These are phyloP conservation scores for Terebella lapidaria DNA, from an alignment of 2,888 invertebrate genomes.

Conservation along the genomic window DNA sequence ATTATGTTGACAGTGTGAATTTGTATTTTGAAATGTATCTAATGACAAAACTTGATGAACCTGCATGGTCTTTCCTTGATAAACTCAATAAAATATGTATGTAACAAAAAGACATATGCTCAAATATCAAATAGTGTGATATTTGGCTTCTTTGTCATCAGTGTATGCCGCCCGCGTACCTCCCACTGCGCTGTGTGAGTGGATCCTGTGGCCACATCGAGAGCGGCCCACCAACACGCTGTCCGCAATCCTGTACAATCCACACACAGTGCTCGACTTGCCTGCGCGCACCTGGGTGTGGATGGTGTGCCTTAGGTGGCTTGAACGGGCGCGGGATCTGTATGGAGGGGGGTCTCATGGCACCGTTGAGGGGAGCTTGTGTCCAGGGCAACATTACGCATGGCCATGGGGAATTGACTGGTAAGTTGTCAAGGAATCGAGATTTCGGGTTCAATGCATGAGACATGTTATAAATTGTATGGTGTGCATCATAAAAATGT, in stretches of 20 bases:
- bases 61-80: too few relatives aligned
- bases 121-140: too few relatives aligned
- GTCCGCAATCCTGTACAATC: constrained; percentile 78
- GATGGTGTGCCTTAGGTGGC: constrained; percentile 77
- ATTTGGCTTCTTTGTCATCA: constrained; percentile 29
- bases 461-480: too few relatives aligned
- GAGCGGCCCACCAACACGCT: constrained; percentile 60
- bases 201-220: constrained; percentile 77
- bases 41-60: too few relatives aligned
- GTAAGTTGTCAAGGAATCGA: too few relatives aligned
- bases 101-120: too few relatives aligned
- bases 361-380: constrained; percentile 44
- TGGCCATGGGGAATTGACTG: constrained; percentile 25
- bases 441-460: too few relatives aligned
- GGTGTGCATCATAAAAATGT: too few relatives aligned
- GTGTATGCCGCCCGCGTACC: constrained; percentile 82
- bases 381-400: constrained; percentile 25
- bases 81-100: too few relatives aligned
- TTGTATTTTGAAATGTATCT: too few relatives aligned
- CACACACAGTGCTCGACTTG: constrained; percentile 83
- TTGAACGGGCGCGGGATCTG: constrained; percentile 68
- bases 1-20: too few relatives aligned
- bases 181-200: constrained; percentile 80
- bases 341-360: constrained; percentile 73
- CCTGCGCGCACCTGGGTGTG: constrained; percentile 81